Evolutionary conservation across 2,888 invertebrate species (phyloP).

Genomic region (Tachina lurida): DNA sequence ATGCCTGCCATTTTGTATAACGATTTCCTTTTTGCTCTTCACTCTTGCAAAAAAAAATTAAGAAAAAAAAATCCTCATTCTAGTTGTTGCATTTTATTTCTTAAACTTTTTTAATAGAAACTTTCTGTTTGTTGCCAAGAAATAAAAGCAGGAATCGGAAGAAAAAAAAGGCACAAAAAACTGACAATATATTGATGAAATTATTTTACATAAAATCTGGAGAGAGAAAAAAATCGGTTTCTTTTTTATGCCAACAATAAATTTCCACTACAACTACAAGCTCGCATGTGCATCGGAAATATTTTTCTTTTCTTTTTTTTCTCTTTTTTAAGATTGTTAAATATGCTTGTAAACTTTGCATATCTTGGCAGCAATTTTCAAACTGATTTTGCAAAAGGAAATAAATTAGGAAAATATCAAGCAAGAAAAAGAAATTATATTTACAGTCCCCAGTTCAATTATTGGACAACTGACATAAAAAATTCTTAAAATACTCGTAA

Average conservation of each 20-base stretch:
- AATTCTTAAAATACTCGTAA: too few relatives aligned
- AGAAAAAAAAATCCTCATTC: constrained; percentile 12
- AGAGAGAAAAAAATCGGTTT: constrained; percentile 13
- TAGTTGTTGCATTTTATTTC: constrained; percentile 46
- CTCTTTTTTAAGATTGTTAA: constrained; percentile 17
- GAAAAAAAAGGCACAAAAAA: not conserved
- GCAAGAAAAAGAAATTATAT: constrained; percentile 2
- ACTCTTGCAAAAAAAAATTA: not conserved
- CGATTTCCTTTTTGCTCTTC: not conserved
- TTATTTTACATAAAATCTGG: constrained; percentile 53
- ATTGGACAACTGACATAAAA: too few relatives aligned
- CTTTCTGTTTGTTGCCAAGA: constrained; percentile 53
- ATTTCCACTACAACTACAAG: constrained; percentile 24
- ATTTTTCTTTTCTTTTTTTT: not conserved
- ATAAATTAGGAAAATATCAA: constrained; percentile 5
- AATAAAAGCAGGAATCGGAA: not conserved
- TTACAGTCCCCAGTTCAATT: not conserved
- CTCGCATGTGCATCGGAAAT: constrained; percentile 47
- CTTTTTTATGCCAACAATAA: constrained; percentile 51
- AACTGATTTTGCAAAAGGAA: constrained; percentile 31
- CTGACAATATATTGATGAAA: constrained; percentile 52
- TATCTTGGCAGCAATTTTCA: constrained; percentile 31
- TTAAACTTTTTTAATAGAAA: constrained; percentile 48
- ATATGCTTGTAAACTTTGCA: constrained; percentile 44
- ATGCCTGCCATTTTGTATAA: constrained; percentile 42